Conservation (phyloP, 1,140 invertebrate species). For the Brachionus plicatilis region DNA sequence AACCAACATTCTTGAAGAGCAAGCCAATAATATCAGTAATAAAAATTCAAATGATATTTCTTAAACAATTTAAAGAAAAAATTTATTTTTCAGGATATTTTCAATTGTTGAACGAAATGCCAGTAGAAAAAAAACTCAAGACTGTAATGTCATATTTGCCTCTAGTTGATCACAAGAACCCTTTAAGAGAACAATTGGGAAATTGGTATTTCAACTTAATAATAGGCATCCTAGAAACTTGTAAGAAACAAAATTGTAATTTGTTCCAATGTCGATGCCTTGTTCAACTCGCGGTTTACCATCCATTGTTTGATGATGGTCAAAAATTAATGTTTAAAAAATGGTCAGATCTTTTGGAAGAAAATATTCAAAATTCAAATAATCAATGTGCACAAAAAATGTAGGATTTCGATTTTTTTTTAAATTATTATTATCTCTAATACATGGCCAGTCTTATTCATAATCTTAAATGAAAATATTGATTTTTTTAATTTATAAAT, state of each 20-base stretch:
- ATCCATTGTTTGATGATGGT: not conserved
- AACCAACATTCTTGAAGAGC: not conserved
- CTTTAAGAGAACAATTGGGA: not conserved
- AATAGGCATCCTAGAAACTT: not conserved
- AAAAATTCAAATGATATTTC: not conserved
- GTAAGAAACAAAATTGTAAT: not conserved
- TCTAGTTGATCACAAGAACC: not conserved
- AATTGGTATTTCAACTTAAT: slow-evolving; percentile 7
- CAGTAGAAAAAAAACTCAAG: not conserved
- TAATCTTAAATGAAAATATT: not conserved
- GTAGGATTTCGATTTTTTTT: not conserved
- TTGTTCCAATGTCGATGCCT: not conserved
- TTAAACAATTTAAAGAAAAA: not conserved
- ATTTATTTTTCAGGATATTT: not conserved
- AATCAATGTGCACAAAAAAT: not conserved
- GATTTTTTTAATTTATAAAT: not conserved
- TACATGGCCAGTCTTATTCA: not conserved
- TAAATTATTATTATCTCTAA: too few relatives aligned
- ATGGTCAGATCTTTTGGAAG: not conserved
- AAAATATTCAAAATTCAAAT: not conserved
- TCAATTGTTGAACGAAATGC: not conserved
- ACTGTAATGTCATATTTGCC: not conserved
- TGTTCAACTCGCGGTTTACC: not conserved
- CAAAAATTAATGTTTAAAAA: slow-evolving; percentile 11
- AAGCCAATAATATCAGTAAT: slow-evolving; percentile 11